phyloP scores from a whole-genome alignment of 1,140 invertebrate genomes.

The Temnothorax curvispinosus region DNA sequence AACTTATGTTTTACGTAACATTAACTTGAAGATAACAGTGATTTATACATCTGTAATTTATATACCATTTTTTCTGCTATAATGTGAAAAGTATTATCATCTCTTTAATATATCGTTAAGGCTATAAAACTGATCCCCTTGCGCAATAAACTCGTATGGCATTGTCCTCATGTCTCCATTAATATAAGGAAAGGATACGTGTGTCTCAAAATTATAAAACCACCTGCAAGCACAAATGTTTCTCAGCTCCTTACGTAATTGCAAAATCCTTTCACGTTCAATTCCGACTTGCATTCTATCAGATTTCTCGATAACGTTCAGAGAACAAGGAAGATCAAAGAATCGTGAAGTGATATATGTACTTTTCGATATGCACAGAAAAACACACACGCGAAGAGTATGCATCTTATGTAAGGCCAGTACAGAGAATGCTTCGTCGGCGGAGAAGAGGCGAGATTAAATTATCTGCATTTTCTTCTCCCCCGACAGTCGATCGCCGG shows the following conservation, averaged over 20 bases:
- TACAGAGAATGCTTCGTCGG: background rate
- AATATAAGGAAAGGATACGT: background rate
- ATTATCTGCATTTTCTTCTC: background rate
- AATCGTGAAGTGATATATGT: background rate
- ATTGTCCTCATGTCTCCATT: constrained; percentile 33
- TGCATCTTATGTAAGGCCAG: background rate
- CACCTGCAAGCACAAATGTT: constrained; percentile 18
- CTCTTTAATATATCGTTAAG: constrained; percentile 35
- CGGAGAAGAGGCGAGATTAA: background rate
- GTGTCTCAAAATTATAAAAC: background rate
- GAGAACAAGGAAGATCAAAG: background rate
- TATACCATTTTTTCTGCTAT: constrained; percentile 36
- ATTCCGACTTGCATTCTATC: background rate
- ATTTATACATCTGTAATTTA: background rate
- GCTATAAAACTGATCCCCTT: background rate
- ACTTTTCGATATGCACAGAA: background rate
- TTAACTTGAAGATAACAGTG: background rate
- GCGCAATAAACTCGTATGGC: background rate
- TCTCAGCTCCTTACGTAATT: background rate
- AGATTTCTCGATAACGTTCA: background rate
- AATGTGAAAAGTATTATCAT: constrained; percentile 53
- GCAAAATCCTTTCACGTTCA: background rate
- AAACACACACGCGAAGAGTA: background rate
- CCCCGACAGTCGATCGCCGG: background rate
- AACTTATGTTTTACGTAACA: background rate